Evolutionary conservation across 2,888 invertebrate species (phyloP), one percentile per base, ranked within the genome.

Genomic region (Chromoteleia sp.): DNA sequence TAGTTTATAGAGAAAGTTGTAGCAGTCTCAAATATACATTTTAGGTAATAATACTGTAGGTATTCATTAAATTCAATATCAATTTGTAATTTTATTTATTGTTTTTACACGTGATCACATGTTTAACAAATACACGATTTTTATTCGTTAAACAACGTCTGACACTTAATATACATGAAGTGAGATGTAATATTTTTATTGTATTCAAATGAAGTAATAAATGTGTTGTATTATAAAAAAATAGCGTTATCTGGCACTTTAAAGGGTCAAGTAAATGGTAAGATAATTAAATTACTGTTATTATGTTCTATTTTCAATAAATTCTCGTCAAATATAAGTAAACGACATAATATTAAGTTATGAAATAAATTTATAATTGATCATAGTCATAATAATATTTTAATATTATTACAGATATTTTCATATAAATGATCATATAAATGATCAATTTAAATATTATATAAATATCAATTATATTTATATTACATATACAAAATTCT

Each of bases 61-160:
- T 43, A 29, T 36, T 45, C 21, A 56, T 56, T 19, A 12, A 58
- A 48, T 70, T 58, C 33, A 58, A 4, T 70, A 10, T 25, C 36
- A 14, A 67, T 52, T 48, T 48, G 17, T 12, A 65, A 17, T 65
- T 65, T 50, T 30, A 19, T 8, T 19, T 43, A 14, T 14, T 14
- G 19, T 58, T 48, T 70, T 68, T 56, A 58, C 58, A 48, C 14
- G 15, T 41, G 59, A n/a, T 45, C 41, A n/a, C 12, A 59, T 12
- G n/a, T 50, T 50, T 39, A 39, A 59, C 50, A 71, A 71, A 71
- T 71, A 71, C 71, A 71, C 59, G 71, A 71, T 71, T 71, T 71
- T 59, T 71, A 71, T 71, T 71, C 71, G 59, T 71, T 30, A 71
- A 71, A 71, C 15, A 59, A 71, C 59, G 71, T 14, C 71, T 59